Evolutionary conservation across 2,888 invertebrate genomes (phyloP), one percentile per base, ranked within the genome.

Genomic region (Drosophila histrio): DNA sequence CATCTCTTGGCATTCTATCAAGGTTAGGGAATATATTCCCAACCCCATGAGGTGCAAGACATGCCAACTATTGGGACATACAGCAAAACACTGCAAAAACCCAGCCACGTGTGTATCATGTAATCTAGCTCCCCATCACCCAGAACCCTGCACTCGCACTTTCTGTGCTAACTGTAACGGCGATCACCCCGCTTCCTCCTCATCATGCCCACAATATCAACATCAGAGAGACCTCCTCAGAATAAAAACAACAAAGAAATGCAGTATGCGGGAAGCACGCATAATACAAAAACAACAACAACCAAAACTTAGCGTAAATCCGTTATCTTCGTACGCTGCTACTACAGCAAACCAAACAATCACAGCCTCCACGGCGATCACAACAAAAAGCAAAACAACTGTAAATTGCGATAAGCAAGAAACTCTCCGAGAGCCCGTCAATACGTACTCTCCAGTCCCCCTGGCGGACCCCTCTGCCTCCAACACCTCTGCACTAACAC

Each of bases 161-260:
- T 4, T 6, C 17, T 44, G 44, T n/a, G 17, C 19, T 3, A 44
- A 30, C 19, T 44, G 44, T n/a, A 5, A 11, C 17, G 44, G 19
- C 11, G 47, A 56, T 13, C 60, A 66, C 28, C 28, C 50, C 6
- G 46, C 56, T 9, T 30, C 65, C 26, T 65, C 59, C 8, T 22
- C 36, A 9, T 5, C 8, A 26, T 66, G 60, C n/a, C n/a, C 41
- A 8, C 13, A 53, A 13, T 53, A 53, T 11, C 53, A 32, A 15
- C 11, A 53, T 2, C 41, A 53, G 11, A 53, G 13, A 41, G 30
- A 53, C 13, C 13, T 53, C 8, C 30, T 41, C n/a, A 7, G 19
- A 21, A 53, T 53, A 9, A 53, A 41, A 30, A 53, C 28, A 7
- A n/a, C n/a, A n/a, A n/a, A n/a, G n/a, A n/a, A n/a, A n/a, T n/a